Base-by-base conservation (phyloP, 2,113 vertebrate genomes). In the Anoplopoma fimbria region DNA sequence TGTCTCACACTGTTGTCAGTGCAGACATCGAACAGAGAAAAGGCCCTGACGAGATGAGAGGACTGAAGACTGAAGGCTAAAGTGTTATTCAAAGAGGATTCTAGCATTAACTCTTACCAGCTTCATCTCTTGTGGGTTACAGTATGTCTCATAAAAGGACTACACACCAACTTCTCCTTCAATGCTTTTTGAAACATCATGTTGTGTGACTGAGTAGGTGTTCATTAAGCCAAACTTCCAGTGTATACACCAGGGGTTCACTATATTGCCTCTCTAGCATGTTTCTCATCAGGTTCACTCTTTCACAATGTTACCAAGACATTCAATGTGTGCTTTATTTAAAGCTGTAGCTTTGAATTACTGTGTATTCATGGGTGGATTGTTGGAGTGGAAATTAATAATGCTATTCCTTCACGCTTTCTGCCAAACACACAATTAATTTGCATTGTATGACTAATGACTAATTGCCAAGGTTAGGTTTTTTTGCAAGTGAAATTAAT, bases 381-480 rank as follows among this genome's bases (percentile, higher is more conserved):
- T 79, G 27, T 60, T 85, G 62, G 6, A 53, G 55, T 58, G 72
- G 31, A 81, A 78, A 88, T 58, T 27, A 74, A 31, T 67, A 40
- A 42, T 25, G 9, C 49, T 36, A 29, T 61, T 81, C 40, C 19
- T 62, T 81, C 19, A 38, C 6, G 25, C 36, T 84, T 64, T 75
- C 72, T 74, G 36, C 69, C 78, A 31, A 55, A 88, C 31, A 21
- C 51, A 57, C 12, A 80, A 77, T 68, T 12, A 83, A 83, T 86
- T 80, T 61, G 72, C 47, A 83, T 74, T 73, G 38, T 61, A 69
- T 80, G 62, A 85, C 67, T 79, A 85, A 81, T 83, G 62, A 72
- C 65, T 84, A 75, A 83, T 69, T 77, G 25, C 68, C 1, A 49
- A 58, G 38, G 53, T 77, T 69, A 63, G 0, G 51, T 34, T 79